Evolutionary conservation across 2,888 invertebrate genomes (phyloP), one percentile per base, ranked within the genome.

Genomic region (Sphaeridia pumilis): DNA sequence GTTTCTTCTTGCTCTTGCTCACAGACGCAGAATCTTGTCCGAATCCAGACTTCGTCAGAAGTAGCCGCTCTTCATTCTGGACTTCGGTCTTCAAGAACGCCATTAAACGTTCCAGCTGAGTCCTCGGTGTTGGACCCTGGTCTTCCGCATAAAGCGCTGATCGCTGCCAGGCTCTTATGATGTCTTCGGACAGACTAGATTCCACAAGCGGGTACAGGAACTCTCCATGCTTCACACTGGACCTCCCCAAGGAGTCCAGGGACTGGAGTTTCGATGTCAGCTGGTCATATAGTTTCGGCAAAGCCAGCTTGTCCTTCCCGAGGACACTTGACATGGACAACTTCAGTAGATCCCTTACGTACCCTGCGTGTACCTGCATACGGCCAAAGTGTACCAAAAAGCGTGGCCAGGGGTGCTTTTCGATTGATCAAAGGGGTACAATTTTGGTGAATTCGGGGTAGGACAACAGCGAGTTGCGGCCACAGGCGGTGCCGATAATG

Each of bases 201-300:
- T 58, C 59, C 17, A 59, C 61, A n/a, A 59, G 7, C 1, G 59
- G 59, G 28, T 53, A 58, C 22, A 61, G 17, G 10, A 58, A 52
- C 1, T 45, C 49, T 7, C 48, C 58, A 42, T 28, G 56, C 24
- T 54, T 50, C 4, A 58, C 49, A 2, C 14, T 21, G 1, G 57
- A 57, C 0, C 57, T 53, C 17, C 56, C 58, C 1, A 61, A 43
- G 3, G 58, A 47, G 22, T 52, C 56, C 26, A 61, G 22, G 3
- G 58, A 43, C 7, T 56, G 14, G 14, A 59, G 17, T 22, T 55
- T 46, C 1, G 56, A 20, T n/a, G 53, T 52, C 3, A 61, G 12
- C 17, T 52, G 38, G 20, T 54, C 56, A n/a, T n/a, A n/a, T n/a
- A n/a, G n/a, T n/a, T n/a, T n/a, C n/a, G n/a, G n/a, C n/a, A n/a